Evolutionary conservation across 2,888 invertebrate species (phyloP).

Genomic region (Cerceris rybyensis): DNA sequence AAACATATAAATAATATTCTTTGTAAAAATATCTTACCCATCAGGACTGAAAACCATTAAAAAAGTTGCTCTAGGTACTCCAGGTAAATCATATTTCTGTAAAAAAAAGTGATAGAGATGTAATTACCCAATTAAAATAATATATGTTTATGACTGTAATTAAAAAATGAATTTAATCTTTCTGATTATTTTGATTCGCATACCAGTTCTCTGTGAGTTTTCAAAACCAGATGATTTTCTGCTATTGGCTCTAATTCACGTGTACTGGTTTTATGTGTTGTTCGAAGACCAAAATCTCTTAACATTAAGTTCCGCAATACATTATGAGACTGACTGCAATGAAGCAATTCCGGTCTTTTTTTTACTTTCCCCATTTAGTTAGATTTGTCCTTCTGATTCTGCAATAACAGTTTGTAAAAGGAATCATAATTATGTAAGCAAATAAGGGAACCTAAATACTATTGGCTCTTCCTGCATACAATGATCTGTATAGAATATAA

Average conservation of each 20-base stretch:
- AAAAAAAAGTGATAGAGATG: slow-evolving; percentile 68
- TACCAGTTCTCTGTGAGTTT: slow-evolving; percentile 85
- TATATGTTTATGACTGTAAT: neutral
- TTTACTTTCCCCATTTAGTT: slow-evolving; percentile 68
- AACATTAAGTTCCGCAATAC: slow-evolving; percentile 75
- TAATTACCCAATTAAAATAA: neutral
- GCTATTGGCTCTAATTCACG: slow-evolving; percentile 85
- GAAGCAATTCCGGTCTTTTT: slow-evolving; percentile 61
- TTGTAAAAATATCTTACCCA: slow-evolving; percentile 84
- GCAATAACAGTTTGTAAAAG: neutral
- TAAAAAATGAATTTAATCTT: neutral
- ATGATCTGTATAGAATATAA: no score
- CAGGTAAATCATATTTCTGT: slow-evolving; percentile 88
- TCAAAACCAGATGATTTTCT: slow-evolving; percentile 86
- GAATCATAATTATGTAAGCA: neutral
- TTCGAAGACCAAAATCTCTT: slow-evolving; percentile 74
- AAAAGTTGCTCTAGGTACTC: slow-evolving; percentile 90
- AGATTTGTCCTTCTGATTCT: slow-evolving; percentile 12
- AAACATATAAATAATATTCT: neutral
- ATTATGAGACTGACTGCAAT: slow-evolving; percentile 67
- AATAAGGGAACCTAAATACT: no score
- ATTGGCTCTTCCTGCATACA: no score
- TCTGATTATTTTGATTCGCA: slow-evolving; percentile 9
- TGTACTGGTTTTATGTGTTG: slow-evolving; percentile 80
- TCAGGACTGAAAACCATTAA: slow-evolving; percentile 94